A percentile compares a stretch with the other conserved stretches of the same genome.
Conservation (phyloP, 1,140 invertebrate genomes). For the Trichonephila clavata region DNA sequence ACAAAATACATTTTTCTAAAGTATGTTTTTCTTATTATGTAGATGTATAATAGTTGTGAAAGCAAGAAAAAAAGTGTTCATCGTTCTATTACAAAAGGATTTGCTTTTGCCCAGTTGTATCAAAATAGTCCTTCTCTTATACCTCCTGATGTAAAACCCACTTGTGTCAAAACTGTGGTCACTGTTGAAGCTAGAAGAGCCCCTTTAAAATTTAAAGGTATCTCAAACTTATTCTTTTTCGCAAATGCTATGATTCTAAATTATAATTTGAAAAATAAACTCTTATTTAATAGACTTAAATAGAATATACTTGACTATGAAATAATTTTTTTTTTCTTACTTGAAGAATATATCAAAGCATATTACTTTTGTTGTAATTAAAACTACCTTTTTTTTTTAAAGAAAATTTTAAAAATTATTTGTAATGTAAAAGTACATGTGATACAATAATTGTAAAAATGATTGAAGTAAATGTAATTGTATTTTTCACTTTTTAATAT, state of each 20-base stretch:
- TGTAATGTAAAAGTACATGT: no score
- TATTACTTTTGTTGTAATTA: neutral
- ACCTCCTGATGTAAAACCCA: conserved; percentile 86
- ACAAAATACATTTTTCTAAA: neutral
- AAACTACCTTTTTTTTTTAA: no score
- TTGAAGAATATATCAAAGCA: no score
- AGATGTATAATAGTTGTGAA: conserved; percentile 73
- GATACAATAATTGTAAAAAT: no score
- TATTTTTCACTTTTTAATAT: no score
- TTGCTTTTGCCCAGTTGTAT: conserved; percentile 85
- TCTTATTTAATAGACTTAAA: no score
- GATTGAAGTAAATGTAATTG: no score
- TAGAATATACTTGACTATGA: no score
- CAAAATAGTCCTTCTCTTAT: conserved; percentile 88
- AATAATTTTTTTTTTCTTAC: no score
- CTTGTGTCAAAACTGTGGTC: conserved; percentile 88
- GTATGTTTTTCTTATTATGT: neutral
- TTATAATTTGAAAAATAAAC: no score
- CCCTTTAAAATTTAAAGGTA: conserved; percentile 13
- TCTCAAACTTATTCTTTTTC: neutral
- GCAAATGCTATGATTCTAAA: no score
- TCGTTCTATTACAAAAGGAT: conserved; percentile 84
- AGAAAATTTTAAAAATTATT: no score
- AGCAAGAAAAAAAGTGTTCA: conserved; percentile 85
- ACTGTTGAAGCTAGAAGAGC: conserved; percentile 80